A percentile compares a stretch with the other conserved stretches of the same genome.
Conservation (phyloP, 2,888 invertebrate species). For the Micropterix aruncella region DNA sequence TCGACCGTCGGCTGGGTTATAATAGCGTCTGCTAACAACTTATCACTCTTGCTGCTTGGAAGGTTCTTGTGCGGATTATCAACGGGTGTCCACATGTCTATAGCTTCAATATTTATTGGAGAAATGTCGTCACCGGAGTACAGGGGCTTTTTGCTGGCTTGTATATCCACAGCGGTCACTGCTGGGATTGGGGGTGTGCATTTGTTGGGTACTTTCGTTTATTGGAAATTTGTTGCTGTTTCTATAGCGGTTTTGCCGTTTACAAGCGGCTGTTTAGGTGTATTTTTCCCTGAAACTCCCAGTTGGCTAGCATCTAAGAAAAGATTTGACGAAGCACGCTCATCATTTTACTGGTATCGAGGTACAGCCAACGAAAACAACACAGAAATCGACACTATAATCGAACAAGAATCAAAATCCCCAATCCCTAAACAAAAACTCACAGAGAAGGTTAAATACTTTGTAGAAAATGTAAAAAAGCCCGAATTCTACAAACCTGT, state of each 20-base stretch:
- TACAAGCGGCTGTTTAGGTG: not conserved
- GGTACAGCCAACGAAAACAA: not conserved
- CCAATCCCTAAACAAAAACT: not conserved
- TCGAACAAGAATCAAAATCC: not conserved
- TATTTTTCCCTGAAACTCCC: not conserved
- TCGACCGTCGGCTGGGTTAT: not conserved
- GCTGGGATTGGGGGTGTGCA: not conserved
- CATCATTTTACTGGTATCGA: not conserved
- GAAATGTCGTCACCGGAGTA: not conserved
- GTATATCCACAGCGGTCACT: not conserved
- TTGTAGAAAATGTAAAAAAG: not conserved
- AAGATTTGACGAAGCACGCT: not conserved
- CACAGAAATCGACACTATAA: not conserved
- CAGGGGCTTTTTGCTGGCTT: not conserved
- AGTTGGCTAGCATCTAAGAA: not conserved
- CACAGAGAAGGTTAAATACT: not conserved
- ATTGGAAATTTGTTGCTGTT: not conserved
- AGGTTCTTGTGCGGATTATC: not conserved
- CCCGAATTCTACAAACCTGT: not conserved
- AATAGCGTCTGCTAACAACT: not conserved
- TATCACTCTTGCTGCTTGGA: not conserved
- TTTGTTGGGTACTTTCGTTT: not conserved
- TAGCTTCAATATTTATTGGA: not conserved
- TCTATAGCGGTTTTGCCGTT: not conserved
- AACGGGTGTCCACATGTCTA: not conserved